Conservation (phyloP, 2,113 vertebrate species). For the Pagrus major region DNA sequence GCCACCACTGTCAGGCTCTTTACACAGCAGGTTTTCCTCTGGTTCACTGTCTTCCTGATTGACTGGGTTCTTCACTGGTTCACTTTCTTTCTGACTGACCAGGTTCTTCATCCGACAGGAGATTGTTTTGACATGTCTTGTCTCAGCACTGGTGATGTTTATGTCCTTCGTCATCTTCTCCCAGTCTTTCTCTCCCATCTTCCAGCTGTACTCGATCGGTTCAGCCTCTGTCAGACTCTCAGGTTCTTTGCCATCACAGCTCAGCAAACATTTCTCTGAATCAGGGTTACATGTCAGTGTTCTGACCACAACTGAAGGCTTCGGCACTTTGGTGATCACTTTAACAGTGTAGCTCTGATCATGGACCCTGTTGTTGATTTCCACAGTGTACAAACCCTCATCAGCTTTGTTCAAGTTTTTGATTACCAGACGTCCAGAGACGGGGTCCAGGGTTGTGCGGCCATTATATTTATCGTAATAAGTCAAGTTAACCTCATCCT, state of each 20-base stretch:
- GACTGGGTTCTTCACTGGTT: accelerated
- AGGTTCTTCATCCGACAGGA: conserved; percentile 40
- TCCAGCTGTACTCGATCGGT: conserved; percentile 45
- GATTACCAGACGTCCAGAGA: accelerated
- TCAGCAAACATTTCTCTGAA: accelerated
- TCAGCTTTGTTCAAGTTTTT: accelerated
- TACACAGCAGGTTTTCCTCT: no score
- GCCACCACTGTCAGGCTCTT: no score
- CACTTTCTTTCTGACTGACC: not conserved
- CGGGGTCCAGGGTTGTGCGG: accelerated
- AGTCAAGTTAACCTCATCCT: accelerated
- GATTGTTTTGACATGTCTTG: accelerated
- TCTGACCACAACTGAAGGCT: accelerated
- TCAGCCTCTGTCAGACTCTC: accelerated
- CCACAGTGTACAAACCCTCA: accelerated
- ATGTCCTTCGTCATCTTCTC: accelerated
- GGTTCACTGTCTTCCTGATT: no score
- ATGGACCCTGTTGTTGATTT: conserved; percentile 30
- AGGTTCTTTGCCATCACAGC: not conserved
- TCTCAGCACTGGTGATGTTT: accelerated
- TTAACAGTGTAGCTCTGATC: accelerated
- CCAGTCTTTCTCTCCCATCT: not conserved
- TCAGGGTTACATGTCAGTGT: accelerated
- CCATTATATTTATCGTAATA: accelerated
- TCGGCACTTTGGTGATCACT: accelerated